Percentiles rank a stretch among this genome's conserved stretches.
These are phyloP conservation scores for Dryomyza anilis DNA, from an alignment of 2,888 invertebrate genomes.

Conservation along the genomic window DNA sequence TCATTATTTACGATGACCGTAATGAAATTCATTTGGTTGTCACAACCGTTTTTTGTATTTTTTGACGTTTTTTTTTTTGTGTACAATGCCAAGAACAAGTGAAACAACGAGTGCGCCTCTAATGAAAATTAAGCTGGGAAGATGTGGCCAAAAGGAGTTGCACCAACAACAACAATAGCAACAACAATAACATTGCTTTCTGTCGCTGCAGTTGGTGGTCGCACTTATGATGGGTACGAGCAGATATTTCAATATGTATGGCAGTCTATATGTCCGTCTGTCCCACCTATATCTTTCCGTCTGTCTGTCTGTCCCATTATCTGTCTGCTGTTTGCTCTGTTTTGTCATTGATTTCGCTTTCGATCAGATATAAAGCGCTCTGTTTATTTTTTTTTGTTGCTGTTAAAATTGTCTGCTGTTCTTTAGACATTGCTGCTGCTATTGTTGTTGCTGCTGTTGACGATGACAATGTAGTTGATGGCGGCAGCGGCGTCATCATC, in stretches of 20 bases:
- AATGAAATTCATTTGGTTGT: too few species aligned
- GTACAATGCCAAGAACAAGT: constrained; percentile 2
- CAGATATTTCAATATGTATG: constrained; percentile 11
- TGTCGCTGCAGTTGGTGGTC: constrained; percentile 1
- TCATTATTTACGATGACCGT: too few species aligned
- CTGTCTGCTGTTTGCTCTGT: not conserved
- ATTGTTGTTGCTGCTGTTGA: not conserved
- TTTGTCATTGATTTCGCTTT: constrained; percentile 16
- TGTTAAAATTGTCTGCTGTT: not conserved
- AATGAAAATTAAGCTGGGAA: too few species aligned
- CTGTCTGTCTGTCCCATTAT: constrained; percentile 2
- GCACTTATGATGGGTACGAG: constrained; percentile 12
- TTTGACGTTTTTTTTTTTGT: too few species aligned
- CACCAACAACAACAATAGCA: not conserved
- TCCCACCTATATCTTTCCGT: not conserved
- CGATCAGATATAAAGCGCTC: constrained; percentile 12
- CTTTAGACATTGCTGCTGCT: not conserved
- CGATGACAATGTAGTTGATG: not conserved
- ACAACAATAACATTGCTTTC: not conserved
- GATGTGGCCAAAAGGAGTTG: too few species aligned
- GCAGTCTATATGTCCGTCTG: not conserved
- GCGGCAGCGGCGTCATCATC: not conserved
- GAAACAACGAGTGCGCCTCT: not conserved
- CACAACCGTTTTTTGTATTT: too few species aligned
- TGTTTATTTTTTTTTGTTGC: not conserved